Conservation (phyloP, 2,888 invertebrate genomes). For the Macaria notata region DNA sequence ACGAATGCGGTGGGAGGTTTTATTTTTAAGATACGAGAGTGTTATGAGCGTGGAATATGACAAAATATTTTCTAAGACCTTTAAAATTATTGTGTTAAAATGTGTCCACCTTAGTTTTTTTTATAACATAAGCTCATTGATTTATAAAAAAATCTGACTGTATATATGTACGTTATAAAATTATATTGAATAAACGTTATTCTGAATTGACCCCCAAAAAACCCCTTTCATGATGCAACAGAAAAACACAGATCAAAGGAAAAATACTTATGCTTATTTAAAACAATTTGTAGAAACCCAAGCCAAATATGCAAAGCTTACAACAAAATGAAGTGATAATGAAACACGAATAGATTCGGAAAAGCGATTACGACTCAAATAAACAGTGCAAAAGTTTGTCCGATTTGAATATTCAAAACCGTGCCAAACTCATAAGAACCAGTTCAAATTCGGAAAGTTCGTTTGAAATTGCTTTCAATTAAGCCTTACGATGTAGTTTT, state of each 20-base stretch:
- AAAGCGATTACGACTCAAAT: constrained; percentile 35
- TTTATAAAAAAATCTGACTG: too few species aligned
- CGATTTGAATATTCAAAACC: constrained; percentile 46
- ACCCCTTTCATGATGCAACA: too few species aligned
- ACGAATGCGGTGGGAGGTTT: not conserved
- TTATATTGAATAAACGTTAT: too few species aligned
- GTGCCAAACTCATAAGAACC: constrained; percentile 38
- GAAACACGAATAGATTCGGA: constrained; percentile 28
- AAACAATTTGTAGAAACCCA: not conserved
- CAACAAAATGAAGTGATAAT: constrained; percentile 15
- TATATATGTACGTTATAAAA: too few species aligned
- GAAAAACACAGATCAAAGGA: too few species aligned
- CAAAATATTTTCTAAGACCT: too few species aligned
- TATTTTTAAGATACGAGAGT: not conserved
- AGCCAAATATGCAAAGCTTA: not conserved
- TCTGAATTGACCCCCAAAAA: too few species aligned
- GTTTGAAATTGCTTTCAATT: constrained; percentile 40
- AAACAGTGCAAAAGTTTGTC: constrained; percentile 35
- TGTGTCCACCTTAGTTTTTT: too few species aligned
- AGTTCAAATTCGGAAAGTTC: constrained; percentile 42
- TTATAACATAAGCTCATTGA: too few species aligned
- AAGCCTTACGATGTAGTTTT: constrained; percentile 23
- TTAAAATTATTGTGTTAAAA: too few species aligned
- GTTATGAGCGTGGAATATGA: too few species aligned
- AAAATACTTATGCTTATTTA: too few species aligned